Base-by-base conservation (phyloP, 1,140 invertebrate species). In the Diuraphis noxia region DNA sequence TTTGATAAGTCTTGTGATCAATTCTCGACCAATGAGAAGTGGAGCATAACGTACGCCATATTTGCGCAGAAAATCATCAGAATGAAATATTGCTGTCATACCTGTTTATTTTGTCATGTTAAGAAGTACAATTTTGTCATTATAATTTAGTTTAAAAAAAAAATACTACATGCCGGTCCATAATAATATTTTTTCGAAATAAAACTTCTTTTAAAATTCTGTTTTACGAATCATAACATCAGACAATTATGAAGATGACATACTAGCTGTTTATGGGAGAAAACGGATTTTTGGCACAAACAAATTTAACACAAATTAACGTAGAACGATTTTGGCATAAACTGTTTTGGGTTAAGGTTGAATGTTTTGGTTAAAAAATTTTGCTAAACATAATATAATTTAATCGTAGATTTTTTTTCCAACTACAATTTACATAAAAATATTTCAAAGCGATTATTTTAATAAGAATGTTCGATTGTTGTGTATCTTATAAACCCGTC, bases 281-380 rank as follows among this genome's bases (percentile, higher is more conserved):
- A 63, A 88, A 88, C 36, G 7, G 40, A 88, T 52, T 88, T 56
- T 88, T 88, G 86, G 86, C 52, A 88, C 49, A 88, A 63, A 88
- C 86, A 88, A 36, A 63, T 63, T n/a, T 13, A 63, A 21, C 38
- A 87, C 38, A 88, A 88, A 88, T 63, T 88, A 13, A 88, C 36
- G 36, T 19, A 40, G 38, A 88, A 88, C 36, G 25, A 63, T 88
- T 63, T 88, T 88, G 86, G 86, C 86, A 63, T 56, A 88, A 63
- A 88, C 17, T 63, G 36, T 88, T 88, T 63, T 88, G 36, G 52
- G 52, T 88, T 88, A 63, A 88, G 86, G 86, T 88, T 88, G 36
- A 88, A 87, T 52, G 36, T 87, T 87, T 23, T 56, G 85, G 85
- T 87, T 56, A 10, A 87, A 36, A 86, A 86, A 86, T 52, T 34